A percentile compares a stretch with the other conserved stretches of the same genome.
phyloP scores from a whole-genome alignment of 2,888 invertebrate genomes.

The Thecophora atra region DNA sequence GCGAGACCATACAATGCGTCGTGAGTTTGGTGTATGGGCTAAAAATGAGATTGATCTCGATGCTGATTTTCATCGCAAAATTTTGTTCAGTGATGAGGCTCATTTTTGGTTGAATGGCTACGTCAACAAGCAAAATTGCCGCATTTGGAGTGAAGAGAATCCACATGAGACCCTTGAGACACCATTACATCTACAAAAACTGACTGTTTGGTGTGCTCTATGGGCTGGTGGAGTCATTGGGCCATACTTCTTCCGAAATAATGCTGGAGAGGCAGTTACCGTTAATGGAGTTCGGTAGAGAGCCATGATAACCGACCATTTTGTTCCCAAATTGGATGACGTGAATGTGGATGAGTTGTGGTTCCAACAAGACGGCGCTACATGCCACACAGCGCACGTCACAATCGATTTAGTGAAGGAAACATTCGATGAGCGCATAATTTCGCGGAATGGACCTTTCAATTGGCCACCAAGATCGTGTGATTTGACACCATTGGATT shows the following conservation, averaged over 20 bases:
- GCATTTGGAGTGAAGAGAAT: too few relatives aligned
- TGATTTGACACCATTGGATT: not conserved
- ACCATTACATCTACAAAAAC: not conserved
- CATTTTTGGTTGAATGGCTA: too few relatives aligned
- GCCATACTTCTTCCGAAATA: not conserved
- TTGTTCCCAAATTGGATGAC: not conserved
- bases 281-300: not conserved
- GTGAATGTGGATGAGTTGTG: not conserved
- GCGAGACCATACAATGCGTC: too few relatives aligned
- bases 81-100: too few relatives aligned
- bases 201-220: not conserved
- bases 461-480: not conserved
- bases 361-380: constrained; percentile 1
- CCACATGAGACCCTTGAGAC: not conserved
- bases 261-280: not conserved
- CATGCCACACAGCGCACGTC: not conserved
- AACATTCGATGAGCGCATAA: not conserved
- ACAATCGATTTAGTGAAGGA: not conserved
- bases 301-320: not conserved
- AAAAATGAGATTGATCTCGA: too few relatives aligned
- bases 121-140: not conserved
- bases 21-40: too few relatives aligned
- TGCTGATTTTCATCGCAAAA: too few relatives aligned
- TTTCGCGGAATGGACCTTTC: not conserved
- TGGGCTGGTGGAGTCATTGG: not conserved